A percentile compares a stretch with the other conserved stretches of the same genome.
These are phyloP conservation scores for Silurus aristotelis DNA, from an alignment of 2,797 vertebrate genomes.

Conservation along the genomic window DNA sequence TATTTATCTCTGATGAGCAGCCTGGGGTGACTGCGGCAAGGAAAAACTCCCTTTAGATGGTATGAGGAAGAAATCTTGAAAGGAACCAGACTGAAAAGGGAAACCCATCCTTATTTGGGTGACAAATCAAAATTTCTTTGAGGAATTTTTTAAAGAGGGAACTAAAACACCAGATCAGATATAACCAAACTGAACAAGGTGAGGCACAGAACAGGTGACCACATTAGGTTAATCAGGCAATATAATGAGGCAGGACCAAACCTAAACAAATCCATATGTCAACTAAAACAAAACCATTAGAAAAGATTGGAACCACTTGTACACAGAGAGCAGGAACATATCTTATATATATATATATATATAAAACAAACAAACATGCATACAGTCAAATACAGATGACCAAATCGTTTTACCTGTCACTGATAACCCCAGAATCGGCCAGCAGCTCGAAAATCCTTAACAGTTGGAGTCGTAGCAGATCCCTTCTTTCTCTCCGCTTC, in stretches of 20 bases:
- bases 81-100: too few species aligned
- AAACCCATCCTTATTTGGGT: too few species aligned
- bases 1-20: too few species aligned
- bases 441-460: slow-evolving; percentile 95
- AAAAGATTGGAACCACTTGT: not conserved
- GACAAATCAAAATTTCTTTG: too few species aligned
- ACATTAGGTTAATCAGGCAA: not conserved
- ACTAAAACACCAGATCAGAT: not conserved
- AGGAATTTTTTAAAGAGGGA: not conserved
- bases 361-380: not conserved
- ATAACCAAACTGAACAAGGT: not conserved
- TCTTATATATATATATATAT: not conserved
- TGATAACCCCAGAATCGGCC: slow-evolving; percentile 94
- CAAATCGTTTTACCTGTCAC: slow-evolving; percentile 86
- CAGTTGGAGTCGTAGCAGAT: slow-evolving; percentile 90
- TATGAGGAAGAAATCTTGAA: too few species aligned
- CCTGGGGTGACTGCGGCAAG: too few species aligned
- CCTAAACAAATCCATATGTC: not conserved
- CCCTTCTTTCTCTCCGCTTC: slow-evolving; percentile 91
- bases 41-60: too few species aligned
- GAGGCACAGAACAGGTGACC: not conserved
- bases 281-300: not conserved
- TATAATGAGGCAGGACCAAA: not conserved
- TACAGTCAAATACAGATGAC: not conserved
- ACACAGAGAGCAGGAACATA: not conserved